Conservation (phyloP, 2,113 vertebrate genomes). For the Alligator mississippiensis region DNA sequence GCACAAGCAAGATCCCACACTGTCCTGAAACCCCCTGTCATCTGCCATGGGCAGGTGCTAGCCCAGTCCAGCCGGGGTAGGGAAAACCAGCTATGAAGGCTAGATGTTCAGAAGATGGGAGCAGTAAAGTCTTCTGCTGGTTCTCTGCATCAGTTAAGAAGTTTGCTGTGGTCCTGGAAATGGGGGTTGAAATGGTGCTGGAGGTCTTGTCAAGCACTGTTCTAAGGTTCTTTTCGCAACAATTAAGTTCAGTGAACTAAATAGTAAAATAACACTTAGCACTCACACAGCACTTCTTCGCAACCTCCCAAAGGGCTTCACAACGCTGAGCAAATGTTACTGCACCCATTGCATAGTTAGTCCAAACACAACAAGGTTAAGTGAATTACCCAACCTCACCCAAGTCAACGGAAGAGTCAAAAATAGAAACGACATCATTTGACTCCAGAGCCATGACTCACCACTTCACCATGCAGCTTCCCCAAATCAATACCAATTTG, state of each 20-base stretch:
- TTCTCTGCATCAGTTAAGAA: neutral
- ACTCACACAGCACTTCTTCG: neutral
- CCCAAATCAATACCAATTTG: neutral
- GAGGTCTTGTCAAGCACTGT: neutral
- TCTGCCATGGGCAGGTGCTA: neutral
- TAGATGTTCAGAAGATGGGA: neutral
- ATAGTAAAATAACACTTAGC: neutral
- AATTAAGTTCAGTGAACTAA: neutral
- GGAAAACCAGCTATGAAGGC: neutral
- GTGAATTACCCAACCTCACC: neutral
- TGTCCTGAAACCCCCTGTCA: neutral
- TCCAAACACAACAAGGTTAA: neutral
- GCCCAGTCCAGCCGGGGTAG: neutral
- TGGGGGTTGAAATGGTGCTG: neutral
- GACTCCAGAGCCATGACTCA: neutral
- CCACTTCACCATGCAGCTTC: neutral
- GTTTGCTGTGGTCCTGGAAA: neutral
- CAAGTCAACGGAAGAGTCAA: neutral
- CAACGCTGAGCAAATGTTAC: no score
- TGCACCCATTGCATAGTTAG: no score
- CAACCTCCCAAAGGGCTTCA: neutral
- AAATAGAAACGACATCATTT: neutral
- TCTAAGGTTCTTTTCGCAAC: neutral
- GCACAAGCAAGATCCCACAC: neutral
- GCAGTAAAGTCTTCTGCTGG: neutral